phyloP scores from a whole-genome alignment of 2,113 vertebrate species.

The Halcyon malimbica region DNA sequence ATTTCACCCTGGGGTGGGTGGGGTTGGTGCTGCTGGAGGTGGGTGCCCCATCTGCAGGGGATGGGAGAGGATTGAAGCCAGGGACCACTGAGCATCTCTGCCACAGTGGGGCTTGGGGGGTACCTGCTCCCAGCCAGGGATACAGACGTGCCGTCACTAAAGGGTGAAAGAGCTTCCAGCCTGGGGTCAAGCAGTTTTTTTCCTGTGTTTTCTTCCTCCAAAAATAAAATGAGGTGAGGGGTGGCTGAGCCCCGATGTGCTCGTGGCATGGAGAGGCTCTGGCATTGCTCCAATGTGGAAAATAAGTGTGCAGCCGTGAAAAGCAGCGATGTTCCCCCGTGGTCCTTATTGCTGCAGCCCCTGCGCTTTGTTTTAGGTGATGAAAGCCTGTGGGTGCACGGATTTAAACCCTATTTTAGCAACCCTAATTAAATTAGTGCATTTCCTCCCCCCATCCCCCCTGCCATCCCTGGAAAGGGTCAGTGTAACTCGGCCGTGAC shows the following conservation, averaged over 20 bases:
- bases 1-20: background rate
- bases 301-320: background rate
- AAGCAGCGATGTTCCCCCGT: background rate
- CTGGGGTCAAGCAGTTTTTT: background rate
- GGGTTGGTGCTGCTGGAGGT: background rate
- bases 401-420: background rate
- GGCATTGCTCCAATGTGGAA: background rate
- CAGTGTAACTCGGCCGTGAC: background rate
- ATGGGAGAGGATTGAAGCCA: fast-evolving
- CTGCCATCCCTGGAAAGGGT: background rate
- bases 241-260: background rate
- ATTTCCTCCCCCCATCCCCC: too few species aligned
- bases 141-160: fast-evolving
- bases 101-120: fast-evolving
- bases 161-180: background rate
- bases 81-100: background rate
- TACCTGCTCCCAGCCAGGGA: too few species aligned
- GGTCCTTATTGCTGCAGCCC: background rate
- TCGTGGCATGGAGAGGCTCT: background rate
- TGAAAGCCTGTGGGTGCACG: background rate
- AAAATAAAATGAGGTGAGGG: background rate
- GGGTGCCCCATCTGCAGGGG: background rate
- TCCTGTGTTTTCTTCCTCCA: background rate
- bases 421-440: background rate
- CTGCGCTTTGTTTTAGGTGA: background rate